Evolutionary conservation across 2,113 vertebrate species (phyloP), one percentile per base, ranked within the genome.

Genomic region (Rhizomys pruinosus): DNA sequence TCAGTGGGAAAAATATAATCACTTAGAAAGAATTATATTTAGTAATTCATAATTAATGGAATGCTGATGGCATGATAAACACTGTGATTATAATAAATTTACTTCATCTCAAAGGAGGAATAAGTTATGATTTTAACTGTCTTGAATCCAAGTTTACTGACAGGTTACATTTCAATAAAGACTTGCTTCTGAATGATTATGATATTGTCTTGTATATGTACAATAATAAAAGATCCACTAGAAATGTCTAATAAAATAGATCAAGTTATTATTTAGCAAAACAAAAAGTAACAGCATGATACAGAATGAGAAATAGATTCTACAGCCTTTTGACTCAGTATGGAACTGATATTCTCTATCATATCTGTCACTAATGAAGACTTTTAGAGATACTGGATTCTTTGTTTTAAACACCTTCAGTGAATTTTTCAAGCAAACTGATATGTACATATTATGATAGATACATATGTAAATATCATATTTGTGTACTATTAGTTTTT

Each of bases 11-110:
- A 92, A 74, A 76, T 79, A 68, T 90, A 34, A 90, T 8, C 27
- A 79, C 84, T 74, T 94, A 92, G 64, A 44, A 68, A 92, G 13
- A 94, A 86, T 63, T 61, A 42, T 20, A 7, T 7, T 84, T 69
- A 90, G 27, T 86, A 52, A 89, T 87, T 90, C 27, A 22, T 94
- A 78, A 94, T 94, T 92, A 84, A 84, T 89, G 32, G 22, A 86
- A 85, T 78, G 37, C 4, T 84, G 29, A 72, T 78, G 32, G 77
- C 55, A 89, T 90, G 84, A 44, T 80, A 90, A 87, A 73, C 27
- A 61, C 11, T 55, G 12, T 52, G 29, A 23, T 55, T 55, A 23
- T 79, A 42, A 69, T 63, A 66, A 64, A 81, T 52, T 95, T 86
- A 66, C 55, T 81, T 86, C 39, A 81, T 85, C 77, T 89, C 39